Evolutionary conservation across 2,113 vertebrate species (phyloP).

Genomic region (Perca schrenkii): DNA sequence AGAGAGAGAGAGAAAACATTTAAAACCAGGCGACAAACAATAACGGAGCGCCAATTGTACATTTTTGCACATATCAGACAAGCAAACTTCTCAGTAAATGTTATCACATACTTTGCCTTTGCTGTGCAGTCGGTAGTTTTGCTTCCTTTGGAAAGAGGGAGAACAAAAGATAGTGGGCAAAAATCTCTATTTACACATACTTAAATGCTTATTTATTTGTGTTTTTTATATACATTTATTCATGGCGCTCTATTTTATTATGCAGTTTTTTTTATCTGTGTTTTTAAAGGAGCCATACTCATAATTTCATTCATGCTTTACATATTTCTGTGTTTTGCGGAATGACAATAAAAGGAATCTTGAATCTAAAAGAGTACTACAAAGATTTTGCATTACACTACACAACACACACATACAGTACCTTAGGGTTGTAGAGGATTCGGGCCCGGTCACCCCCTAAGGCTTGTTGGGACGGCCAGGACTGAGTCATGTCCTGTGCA

Average conservation of each 20-base stretch:
- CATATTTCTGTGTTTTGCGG: no score
- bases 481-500: conserved; percentile 94
- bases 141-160: conserved; percentile 85
- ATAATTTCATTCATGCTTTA: no score
- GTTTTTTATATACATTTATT: no score
- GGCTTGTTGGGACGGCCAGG: conserved; percentile 91
- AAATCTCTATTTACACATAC: not conserved
- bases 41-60: not conserved
- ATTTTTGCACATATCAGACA: not conserved
- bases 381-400: not conserved
- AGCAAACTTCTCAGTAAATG: not conserved
- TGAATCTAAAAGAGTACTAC: not conserved
- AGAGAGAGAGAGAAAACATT: not conserved
- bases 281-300: no score
- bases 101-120: conserved; percentile 89
- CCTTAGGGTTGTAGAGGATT: conserved; percentile 91
- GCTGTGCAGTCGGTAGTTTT: conserved; percentile 86
- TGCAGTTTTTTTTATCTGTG: no score
- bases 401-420: conserved; percentile 62
- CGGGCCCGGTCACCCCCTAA: conserved; percentile 88
- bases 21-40: conserved; percentile 12
- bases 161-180: not conserved
- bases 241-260: no score
- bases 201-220: not conserved
- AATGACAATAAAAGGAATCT: no score